Base-by-base conservation (phyloP, 1,140 invertebrate species). In the Xylocopa sonorina region DNA sequence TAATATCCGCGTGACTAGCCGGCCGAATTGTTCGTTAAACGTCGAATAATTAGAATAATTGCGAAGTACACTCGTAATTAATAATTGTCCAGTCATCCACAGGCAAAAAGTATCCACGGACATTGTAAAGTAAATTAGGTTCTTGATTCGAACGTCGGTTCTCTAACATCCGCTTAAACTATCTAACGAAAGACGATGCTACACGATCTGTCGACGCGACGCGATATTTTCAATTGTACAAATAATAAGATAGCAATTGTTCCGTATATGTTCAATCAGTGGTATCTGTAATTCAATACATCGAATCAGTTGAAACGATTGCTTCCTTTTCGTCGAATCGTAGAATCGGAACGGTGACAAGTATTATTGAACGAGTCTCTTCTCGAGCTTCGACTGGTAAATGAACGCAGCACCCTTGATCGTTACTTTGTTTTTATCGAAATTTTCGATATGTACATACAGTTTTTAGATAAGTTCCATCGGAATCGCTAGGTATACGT, bases 1-100 rank as follows among this genome's bases (percentile, higher is more conserved):
- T 73, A 72, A 69, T 80, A n/a, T 74, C 83, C 73, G 80, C 73
- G 77, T 75, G 9, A 41, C 55, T 77, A 63, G 46, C 24, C 62
- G 80, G 72, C 58, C 55, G 38, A 3, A 53, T 75, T 60, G 38
- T 75, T 41, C 32, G n/a, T 66, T 34, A 38, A n/a, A n/a, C 12
- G n/a, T 51, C 32, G 24, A 63, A 3, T 34, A 43, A 32, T 63
- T 53, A 51, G 14, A 21, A 48, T 51, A 60, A 48, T 38, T 60
- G 0, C 29, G 9, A 29, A 32, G 16, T 4, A 41, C 34, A 21
- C 55, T 50, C 27, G 34, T 51, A 16, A 41, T 12, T 9, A 46
- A 46, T 21, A 48, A 75, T 27, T 53, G 2, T 51, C 10, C 41
- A 53, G n/a, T 53, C 46, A 41, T 51, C 14, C 18, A 1, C 2